phyloP scores from a whole-genome alignment of 2,113 vertebrate genomes.

The Vulpes lagopus region DNA sequence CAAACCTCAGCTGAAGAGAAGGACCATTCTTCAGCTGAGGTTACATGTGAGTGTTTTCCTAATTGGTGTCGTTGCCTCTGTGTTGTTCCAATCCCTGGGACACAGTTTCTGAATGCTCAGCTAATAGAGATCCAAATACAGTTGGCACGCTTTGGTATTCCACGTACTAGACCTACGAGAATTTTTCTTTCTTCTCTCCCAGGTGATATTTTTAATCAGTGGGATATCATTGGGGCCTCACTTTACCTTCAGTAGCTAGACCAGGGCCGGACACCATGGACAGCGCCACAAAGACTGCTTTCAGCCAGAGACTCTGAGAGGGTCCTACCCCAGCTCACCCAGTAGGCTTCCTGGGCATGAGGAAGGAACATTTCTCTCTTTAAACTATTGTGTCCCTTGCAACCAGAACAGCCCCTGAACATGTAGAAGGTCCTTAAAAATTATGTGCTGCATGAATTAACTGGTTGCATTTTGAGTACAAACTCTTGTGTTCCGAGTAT shows the following conservation, averaged over 20 bases:
- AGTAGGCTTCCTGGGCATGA: neutral
- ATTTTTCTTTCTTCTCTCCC: neutral
- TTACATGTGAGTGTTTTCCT: neutral
- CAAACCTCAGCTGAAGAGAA: neutral
- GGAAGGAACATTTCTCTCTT: neutral
- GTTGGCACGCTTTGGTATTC: neutral
- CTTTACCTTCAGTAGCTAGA: neutral
- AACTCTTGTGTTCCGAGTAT: neutral
- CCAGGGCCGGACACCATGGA: neutral
- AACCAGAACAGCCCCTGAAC: neutral
- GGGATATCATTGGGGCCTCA: neutral
- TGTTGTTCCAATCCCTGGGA: neutral
- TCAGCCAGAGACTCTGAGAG: neutral
- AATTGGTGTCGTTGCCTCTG: neutral
- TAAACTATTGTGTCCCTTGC: neutral
- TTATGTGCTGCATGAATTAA: neutral
- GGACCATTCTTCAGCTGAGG: neutral
- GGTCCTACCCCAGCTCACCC: fast-evolving
- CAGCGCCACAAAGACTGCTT: neutral
- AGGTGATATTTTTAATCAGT: neutral
- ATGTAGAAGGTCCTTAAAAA: conserved; percentile 12
- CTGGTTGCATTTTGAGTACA: conserved; percentile 18
- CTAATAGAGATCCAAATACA: neutral
- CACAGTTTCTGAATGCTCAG: neutral
- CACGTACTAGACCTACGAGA: neutral